Percentiles rank a stretch among this genome's conserved stretches.
Conservation (phyloP, 2,797 vertebrate genomes). For the Sebastes vulpes region DNA sequence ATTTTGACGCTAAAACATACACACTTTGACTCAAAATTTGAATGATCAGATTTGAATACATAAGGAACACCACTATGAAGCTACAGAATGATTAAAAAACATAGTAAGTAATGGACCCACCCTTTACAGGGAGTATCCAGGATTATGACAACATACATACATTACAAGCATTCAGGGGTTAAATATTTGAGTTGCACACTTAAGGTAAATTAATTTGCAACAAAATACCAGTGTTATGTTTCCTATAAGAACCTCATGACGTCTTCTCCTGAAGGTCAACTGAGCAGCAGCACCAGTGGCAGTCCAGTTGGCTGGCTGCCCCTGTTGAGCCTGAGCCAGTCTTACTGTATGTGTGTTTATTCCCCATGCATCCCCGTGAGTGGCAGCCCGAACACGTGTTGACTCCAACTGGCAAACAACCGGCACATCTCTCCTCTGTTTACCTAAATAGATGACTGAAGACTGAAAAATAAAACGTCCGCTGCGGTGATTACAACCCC, state of each 20-base stretch:
- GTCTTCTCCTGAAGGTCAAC: slow-evolving; percentile 20
- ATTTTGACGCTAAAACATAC: too few species aligned
- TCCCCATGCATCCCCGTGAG: slow-evolving; percentile 38
- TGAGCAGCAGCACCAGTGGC: slow-evolving; percentile 44
- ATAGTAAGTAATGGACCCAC: background rate
- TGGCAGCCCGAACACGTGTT: slow-evolving; percentile 49
- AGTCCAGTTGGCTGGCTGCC: slow-evolving; percentile 36
- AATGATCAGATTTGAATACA: background rate
- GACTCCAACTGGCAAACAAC: slow-evolving; percentile 65
- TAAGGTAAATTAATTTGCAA: slow-evolving; percentile 5
- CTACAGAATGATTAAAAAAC: too few species aligned
- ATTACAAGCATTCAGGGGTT: background rate
- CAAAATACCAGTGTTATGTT: background rate
- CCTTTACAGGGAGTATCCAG: background rate
- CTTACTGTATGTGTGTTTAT: slow-evolving; percentile 42
- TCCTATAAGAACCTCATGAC: slow-evolving; percentile 15
- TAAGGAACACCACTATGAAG: background rate
- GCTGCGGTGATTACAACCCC: slow-evolving; percentile 58
- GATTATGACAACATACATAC: background rate
- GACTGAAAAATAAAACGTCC: slow-evolving; percentile 63
- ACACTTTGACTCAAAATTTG: background rate
- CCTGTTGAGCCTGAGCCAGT: slow-evolving; percentile 7
- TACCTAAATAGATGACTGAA: slow-evolving; percentile 70
- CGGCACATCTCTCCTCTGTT: slow-evolving; percentile 61
- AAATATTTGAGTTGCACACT: slow-evolving; percentile 2